Base-by-base conservation (phyloP, 2,113 vertebrate genomes). In the Dipodomys spectabilis region DNA sequence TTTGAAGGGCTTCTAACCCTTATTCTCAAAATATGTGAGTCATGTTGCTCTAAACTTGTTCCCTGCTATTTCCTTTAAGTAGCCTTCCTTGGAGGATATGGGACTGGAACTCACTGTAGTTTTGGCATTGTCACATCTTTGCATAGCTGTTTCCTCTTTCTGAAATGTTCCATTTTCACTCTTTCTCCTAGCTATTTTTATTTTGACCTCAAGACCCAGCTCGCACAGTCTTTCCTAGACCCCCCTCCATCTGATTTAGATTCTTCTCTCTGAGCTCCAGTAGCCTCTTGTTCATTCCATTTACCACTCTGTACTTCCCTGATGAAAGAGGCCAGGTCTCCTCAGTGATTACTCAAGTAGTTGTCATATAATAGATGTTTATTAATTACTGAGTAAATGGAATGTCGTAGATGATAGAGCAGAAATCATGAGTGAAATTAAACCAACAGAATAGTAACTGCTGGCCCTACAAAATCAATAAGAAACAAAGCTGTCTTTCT, bases 401-500 rank as follows among this genome's bases (percentile, higher is more conserved):
- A 5, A 85, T 78, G 0, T 45, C 92, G 23, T 81, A 90, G 32
- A 67, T 77, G n/a, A 53, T n/a, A 53, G 9, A 87, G 16, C 7
- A 91, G 74, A 86, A 95, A 94, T 78, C 32, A 77, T 53, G 30
- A 39, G 7, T 3, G 27, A 88, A 82, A 72, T 86, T 80, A 68
- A 44, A 79, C 4, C 6, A 94, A 44, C 5, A 78, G 18, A 82
- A 62, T 16, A 82, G 35, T 20, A 68, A 39, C 44, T 86, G 30
- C 15, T 32, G 67, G 4, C 45, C 45, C 44, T 94, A 16, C 18
- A 78, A 82, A 92, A 74, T 72, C 82, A 91, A 25, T 88, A 85
- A 86, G 77, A 94, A 94, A 93, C 78, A 95, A 91, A 94, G 28
- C 15, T 91, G 80, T 85, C 86, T 96, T 94, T 92, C 87, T 71